Percentiles rank a stretch among this genome's conserved stretches.
Conservation (phyloP, 2,797 vertebrate genomes). For the Clarias laeviceps region DNA sequence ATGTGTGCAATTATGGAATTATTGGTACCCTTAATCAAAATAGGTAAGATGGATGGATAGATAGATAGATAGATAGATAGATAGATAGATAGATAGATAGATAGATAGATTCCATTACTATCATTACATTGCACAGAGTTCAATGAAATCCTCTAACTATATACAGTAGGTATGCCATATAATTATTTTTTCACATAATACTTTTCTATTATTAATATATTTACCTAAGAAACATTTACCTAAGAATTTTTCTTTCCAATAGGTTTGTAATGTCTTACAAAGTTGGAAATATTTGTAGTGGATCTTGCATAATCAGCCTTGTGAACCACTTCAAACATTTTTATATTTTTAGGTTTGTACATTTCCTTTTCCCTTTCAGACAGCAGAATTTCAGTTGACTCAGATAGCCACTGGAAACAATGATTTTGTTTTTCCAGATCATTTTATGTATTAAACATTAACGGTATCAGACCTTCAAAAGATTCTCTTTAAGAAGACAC, state of each 20-base stretch:
- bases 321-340: not conserved
- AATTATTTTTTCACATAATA: no score
- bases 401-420: not conserved
- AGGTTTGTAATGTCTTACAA: not conserved
- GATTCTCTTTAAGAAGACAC: not conserved
- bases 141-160: not conserved
- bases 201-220: no score
- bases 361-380: not conserved
- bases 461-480: not conserved
- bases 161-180: not conserved
- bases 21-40: no score
- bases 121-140: no score
- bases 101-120: not conserved
- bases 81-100: no score
- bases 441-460: not conserved
- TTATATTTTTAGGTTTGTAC: not conserved
- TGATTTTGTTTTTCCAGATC: no score
- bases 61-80: not conserved
- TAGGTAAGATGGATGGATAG: not conserved
- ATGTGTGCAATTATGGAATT: no score
- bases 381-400: not conserved
- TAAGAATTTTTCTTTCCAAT: no score
- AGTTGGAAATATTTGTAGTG: not conserved
- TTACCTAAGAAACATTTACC: no score
- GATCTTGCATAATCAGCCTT: not conserved